These are phyloP conservation scores for Lipotes vexillifer DNA, from an alignment of 2,113 vertebrate species.

Conservation along the genomic window DNA sequence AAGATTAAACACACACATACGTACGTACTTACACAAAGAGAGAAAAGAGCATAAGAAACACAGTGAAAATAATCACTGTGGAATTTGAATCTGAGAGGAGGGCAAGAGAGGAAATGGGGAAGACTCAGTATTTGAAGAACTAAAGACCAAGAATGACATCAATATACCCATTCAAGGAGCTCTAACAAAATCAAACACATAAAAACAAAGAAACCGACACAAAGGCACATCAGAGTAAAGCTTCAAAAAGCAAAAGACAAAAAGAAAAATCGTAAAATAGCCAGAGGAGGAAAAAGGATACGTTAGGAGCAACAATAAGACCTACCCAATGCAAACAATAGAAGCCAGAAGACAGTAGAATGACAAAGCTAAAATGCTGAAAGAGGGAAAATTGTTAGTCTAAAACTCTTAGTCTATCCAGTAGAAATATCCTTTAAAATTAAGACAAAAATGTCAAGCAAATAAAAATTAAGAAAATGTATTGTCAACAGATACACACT, in stretches of 20 bases:
- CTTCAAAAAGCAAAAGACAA: background rate
- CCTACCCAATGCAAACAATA: background rate
- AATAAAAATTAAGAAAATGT: background rate
- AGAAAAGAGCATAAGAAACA: background rate
- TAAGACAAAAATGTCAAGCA: background rate
- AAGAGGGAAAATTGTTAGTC: background rate
- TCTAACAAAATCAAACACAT: background rate
- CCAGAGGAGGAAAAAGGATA: background rate
- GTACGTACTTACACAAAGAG: background rate
- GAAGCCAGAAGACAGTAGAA: background rate
- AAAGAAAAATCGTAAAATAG: constrained; percentile 4
- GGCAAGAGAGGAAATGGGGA: background rate
- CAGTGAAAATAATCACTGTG: background rate
- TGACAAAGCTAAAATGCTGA: background rate
- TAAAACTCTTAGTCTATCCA: background rate
- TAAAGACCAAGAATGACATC: background rate
- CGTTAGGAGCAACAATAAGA: background rate
- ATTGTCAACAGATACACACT: background rate
- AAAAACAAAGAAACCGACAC: background rate
- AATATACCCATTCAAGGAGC: background rate
- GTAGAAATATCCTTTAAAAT: background rate
- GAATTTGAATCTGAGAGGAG: background rate
- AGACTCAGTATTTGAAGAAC: background rate
- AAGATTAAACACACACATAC: background rate
- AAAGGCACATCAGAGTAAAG: background rate